phyloP scores from a whole-genome alignment of 2,888 invertebrate genomes.

The Chloroclysta siterata region DNA sequence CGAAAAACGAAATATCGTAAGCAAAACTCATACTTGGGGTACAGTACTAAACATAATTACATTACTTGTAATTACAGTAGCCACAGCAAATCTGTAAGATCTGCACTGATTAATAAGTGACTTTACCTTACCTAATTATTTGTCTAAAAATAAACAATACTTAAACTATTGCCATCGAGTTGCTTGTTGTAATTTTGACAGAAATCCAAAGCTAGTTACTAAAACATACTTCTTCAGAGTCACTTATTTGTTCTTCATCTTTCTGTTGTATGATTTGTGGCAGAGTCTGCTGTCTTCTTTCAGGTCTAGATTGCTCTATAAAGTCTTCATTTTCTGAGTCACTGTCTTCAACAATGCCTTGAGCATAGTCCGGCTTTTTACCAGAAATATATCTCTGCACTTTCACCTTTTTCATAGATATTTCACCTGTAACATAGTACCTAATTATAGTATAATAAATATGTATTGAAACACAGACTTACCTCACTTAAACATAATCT shows the following conservation, averaged over 20 bases:
- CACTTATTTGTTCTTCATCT: conserved; percentile 66
- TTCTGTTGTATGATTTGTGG: conserved; percentile 65
- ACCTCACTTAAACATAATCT: no score
- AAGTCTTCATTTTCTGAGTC: conserved; percentile 96
- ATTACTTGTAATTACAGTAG: no score
- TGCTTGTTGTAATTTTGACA: no score
- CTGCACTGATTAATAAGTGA: no score
- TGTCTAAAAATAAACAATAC: no score
- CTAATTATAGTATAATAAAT: neutral
- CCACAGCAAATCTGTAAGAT: no score
- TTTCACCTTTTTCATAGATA: conserved; percentile 99
- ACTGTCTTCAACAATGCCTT: conserved; percentile 92
- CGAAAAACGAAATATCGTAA: no score
- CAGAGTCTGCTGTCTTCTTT: conserved; percentile 68
- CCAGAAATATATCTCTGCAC: conserved; percentile 99
- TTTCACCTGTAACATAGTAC: conserved; percentile 88
- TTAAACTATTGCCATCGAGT: no score
- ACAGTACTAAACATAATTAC: no score
- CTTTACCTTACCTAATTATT: no score
- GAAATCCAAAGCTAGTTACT: no score
- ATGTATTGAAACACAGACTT: neutral
- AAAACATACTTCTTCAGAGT: conserved; percentile 72
- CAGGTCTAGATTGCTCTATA: conserved; percentile 85
- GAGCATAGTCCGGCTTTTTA: conserved; percentile 98
- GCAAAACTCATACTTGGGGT: no score